Percentiles rank a stretch among this genome's conserved stretches.
Evolutionary conservation across 1,140 invertebrate genomes (phyloP).

Genomic region (Ceratosolen solmsi): DNA sequence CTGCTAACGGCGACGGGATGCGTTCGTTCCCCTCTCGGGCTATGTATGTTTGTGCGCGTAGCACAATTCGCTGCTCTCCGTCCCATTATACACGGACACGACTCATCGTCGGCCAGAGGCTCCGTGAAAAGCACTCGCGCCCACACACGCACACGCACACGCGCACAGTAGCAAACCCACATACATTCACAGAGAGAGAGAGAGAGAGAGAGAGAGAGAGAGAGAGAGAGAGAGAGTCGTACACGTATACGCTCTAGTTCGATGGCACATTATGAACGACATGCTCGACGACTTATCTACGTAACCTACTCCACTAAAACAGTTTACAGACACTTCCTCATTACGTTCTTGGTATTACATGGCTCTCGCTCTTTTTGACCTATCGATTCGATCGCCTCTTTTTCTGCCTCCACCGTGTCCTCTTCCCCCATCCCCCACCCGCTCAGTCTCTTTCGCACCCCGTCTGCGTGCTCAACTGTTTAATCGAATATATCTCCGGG

Average conservation of each 20-base stretch:
- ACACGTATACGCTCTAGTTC: slow-evolving; percentile 46
- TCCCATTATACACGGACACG: background rate
- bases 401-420: background rate
- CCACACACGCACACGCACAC: background rate
- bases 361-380: background rate
- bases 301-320: slow-evolving; percentile 70
- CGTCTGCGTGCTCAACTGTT: background rate
- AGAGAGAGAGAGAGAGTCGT: too few species aligned
- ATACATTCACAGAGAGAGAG: too few species aligned
- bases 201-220: too few species aligned
- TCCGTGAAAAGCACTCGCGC: background rate
- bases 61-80: slow-evolving; percentile 14
- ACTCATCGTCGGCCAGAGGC: background rate
- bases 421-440: background rate
- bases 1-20: background rate
- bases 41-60: background rate
- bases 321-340: slow-evolving; percentile 67
- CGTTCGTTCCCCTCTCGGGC: background rate
- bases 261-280: slow-evolving; percentile 55
- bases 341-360: slow-evolving; percentile 54
- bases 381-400: slow-evolving; percentile 16
- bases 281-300: slow-evolving; percentile 62
- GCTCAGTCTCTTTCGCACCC: too few species aligned
- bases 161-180: background rate
- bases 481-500: background rate